phyloP scores from a whole-genome alignment of 2,888 invertebrate genomes.

The Melanostoma mellinum region DNA sequence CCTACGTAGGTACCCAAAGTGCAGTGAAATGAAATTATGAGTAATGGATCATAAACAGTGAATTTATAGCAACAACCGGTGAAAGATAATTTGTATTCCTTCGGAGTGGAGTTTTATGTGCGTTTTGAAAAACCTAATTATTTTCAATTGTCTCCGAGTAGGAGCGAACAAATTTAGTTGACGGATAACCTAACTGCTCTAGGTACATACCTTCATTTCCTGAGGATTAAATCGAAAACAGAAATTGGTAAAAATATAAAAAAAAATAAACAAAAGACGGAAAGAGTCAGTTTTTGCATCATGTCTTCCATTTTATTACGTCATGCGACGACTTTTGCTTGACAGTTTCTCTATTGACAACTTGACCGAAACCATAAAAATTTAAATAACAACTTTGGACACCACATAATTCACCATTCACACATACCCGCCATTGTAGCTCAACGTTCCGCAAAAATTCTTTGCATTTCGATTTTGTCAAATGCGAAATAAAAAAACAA shows the following conservation, averaged over 20 bases:
- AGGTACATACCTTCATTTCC: conserved; percentile 40
- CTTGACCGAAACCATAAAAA: too few relatives aligned
- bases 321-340: too few relatives aligned
- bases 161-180: background rate
- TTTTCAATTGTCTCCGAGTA: background rate
- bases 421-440: too few relatives aligned
- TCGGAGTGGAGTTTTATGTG: conserved; percentile 32
- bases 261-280: background rate
- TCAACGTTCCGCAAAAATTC: too few relatives aligned
- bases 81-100: conserved; percentile 16
- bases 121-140: background rate
- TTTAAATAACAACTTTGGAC: too few relatives aligned
- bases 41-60: conserved; percentile 67
- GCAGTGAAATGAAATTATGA: conserved; percentile 52
- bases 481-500: too few relatives aligned
- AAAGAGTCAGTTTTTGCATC: conserved; percentile 37
- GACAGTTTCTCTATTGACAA: too few relatives aligned
- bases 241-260: conserved; percentile 15
- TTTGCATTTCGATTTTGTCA: too few relatives aligned
- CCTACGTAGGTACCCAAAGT: conserved; percentile 19
- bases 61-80: conserved; percentile 42
- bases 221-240: conserved; percentile 44
- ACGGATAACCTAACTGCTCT: conserved; percentile 3
- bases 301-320: background rate
- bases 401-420: too few relatives aligned